Conservation (phyloP, 2,797 vertebrate species). For the Leptoclinus maculatus region DNA sequence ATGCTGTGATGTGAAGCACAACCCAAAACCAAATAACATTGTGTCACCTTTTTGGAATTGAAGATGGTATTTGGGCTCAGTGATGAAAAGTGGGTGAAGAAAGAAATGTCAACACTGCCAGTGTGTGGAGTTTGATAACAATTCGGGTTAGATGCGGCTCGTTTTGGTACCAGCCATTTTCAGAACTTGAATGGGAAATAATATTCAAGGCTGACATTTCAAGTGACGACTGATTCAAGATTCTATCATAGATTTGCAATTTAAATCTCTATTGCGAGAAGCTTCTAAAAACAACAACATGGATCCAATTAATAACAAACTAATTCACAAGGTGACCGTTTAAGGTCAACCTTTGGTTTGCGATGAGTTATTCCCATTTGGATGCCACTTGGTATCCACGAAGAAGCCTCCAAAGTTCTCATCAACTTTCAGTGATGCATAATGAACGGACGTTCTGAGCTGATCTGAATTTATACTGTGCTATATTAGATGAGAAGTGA, state of each 20-base stretch:
- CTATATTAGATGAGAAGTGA: conserved; percentile 44
- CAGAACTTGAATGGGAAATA: background rate
- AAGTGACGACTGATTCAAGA: background rate
- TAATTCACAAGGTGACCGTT: background rate
- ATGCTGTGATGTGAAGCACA: background rate
- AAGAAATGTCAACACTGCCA: background rate
- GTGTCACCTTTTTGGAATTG: background rate
- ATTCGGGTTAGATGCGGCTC: background rate
- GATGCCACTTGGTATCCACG: conserved; percentile 41
- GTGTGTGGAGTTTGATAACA: background rate
- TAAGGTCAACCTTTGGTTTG: conserved; percentile 14
- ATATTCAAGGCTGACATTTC: background rate
- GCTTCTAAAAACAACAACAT: background rate
- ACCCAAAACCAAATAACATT: background rate
- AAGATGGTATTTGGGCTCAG: background rate
- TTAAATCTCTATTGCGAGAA: background rate
- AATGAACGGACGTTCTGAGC: conserved; percentile 49
- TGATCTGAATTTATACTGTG: conserved; percentile 42
- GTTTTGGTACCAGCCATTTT: background rate
- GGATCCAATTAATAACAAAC: background rate
- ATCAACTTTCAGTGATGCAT: conserved; percentile 44
- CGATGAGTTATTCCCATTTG: conserved; percentile 20
- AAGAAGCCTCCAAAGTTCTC: conserved; percentile 15
- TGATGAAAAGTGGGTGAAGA: background rate
- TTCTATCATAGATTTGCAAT: background rate